These are phyloP conservation scores for Tetragonula carbonaria DNA, from an alignment of 2,888 invertebrate species.

Conservation along the genomic window DNA sequence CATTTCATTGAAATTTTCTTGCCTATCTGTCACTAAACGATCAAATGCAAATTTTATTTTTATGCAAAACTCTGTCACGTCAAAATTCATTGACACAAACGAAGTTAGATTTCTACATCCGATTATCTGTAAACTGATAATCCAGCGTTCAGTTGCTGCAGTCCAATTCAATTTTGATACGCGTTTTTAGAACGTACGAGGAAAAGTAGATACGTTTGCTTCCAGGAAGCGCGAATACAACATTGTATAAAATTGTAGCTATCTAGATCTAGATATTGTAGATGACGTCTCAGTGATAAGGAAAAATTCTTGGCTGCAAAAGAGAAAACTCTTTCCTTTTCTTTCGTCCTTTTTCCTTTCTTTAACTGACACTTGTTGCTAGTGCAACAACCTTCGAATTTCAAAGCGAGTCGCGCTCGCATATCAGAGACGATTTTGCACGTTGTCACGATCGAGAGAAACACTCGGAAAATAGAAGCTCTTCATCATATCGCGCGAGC, in stretches of 20 bases:
- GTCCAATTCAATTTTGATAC: not conserved
- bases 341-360: not conserved
- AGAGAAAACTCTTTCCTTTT: not conserved
- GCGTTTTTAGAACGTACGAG: not conserved
- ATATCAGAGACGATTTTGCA: not conserved
- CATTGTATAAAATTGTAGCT: not conserved
- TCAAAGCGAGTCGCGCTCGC: not conserved
- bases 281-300: constrained; percentile 52
- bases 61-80: no score
- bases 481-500: not conserved
- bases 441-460: not conserved
- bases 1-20: no score
- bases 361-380: constrained; percentile 66
- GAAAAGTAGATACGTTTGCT: not conserved
- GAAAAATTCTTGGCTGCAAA: not conserved
- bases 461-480: not conserved
- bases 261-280: constrained; percentile 41
- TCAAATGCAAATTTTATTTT: no score
- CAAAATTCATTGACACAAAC: no score
- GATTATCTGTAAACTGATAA: no score
- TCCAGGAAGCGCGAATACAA: constrained; percentile 38
- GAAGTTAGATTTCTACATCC: no score
- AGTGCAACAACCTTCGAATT: constrained; percentile 41
- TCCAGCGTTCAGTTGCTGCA: no score
- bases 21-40: no score